Evolutionary conservation across 2,888 invertebrate species (phyloP), one percentile per base, ranked within the genome.

Genomic region (Diplolepis rosae): DNA sequence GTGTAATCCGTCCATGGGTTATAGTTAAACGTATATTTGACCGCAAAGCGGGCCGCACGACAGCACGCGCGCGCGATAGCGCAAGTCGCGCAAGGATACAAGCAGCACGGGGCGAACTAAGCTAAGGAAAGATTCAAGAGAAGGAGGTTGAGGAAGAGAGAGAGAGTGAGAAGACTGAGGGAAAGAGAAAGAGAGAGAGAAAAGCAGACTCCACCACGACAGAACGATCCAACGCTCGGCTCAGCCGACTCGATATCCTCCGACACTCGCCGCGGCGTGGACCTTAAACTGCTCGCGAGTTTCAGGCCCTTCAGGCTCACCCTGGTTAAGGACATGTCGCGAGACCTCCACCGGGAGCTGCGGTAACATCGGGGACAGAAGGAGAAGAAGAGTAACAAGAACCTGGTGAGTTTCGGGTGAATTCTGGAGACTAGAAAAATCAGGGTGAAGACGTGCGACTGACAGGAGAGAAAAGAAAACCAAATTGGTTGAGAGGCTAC

Each of bases 41-140:
- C 22, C 68, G 61, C 39, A 54, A 30, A 54, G 30, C 75, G 68
- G 32, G 51, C 74, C 68, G 69, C 65, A 65, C 66, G 70, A 70
- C 61, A 61, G 52, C 72, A 65, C 68, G 72, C 75, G 52, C 68
- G 72, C 75, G 72, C 74, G 72, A 32, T 27, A 66, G 61, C 70
- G 35, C 51, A 67, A 82, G 35, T 65, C 71, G 84, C 82, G 84
- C 79, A 83, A 83, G 82, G 80, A 83, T 84, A 84, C 75, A n/a
- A n/a, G n/a, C n/a, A 79, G 52, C 70, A 39, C 74, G 50, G 68
- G 50, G 54, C 66, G 67, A 54, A 48, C 69, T 39, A 67, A 35
- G 68, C 61, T 67, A 32, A 42, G 48, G n/a, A 27, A 32, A 42
- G 65, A 73, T 66, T 42, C 69, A 54, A 52, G 51, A 27, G 66